Evolutionary conservation across 2,113 vertebrate genomes (phyloP).

Genomic region (Triplophysa siluroides): DNA sequence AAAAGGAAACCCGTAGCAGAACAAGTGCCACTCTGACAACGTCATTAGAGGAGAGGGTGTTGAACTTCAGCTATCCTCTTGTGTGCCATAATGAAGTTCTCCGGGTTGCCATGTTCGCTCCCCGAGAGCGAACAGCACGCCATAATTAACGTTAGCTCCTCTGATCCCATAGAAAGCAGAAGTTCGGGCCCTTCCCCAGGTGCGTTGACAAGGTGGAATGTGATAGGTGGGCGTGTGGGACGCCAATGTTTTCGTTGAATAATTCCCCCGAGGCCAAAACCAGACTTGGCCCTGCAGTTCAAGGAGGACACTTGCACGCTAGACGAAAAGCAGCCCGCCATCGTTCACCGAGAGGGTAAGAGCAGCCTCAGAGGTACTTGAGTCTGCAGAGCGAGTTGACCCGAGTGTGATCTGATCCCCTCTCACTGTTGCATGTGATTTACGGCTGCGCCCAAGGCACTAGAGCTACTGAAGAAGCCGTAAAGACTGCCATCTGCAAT

Average conservation of each 20-base stretch:
- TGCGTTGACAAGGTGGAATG: conserved; percentile 32
- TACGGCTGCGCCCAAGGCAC: conserved; percentile 12
- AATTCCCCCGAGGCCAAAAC: conserved; percentile 12
- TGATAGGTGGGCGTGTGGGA: conserved; percentile 39
- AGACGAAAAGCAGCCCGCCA: neutral
- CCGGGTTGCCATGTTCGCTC: conserved; percentile 34
- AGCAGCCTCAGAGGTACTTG: neutral
- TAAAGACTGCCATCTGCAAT: conserved; percentile 43
- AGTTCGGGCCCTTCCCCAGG: conserved; percentile 16
- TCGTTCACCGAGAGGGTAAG: conserved; percentile 1
- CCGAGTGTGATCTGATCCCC: neutral
- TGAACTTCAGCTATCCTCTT: conserved; percentile 30
- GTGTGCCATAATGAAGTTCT: conserved; percentile 46
- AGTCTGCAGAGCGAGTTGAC: neutral
- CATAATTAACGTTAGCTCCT: conserved; percentile 47
- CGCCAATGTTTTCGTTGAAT: conserved; percentile 44
- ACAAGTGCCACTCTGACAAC: conserved; percentile 32
- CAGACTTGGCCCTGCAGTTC: conserved; percentile 8
- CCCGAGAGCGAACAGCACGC: neutral
- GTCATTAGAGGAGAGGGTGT: conserved; percentile 38
- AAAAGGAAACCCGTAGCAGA: conserved; percentile 18
- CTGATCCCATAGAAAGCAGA: conserved; percentile 19
- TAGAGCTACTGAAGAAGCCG: neutral
- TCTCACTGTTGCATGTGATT: conserved; percentile 24
- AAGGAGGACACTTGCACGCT: conserved; percentile 23